Evolutionary conservation across 2,797 vertebrate species (phyloP).

Genomic region (Discoglossus pictus): DNA sequence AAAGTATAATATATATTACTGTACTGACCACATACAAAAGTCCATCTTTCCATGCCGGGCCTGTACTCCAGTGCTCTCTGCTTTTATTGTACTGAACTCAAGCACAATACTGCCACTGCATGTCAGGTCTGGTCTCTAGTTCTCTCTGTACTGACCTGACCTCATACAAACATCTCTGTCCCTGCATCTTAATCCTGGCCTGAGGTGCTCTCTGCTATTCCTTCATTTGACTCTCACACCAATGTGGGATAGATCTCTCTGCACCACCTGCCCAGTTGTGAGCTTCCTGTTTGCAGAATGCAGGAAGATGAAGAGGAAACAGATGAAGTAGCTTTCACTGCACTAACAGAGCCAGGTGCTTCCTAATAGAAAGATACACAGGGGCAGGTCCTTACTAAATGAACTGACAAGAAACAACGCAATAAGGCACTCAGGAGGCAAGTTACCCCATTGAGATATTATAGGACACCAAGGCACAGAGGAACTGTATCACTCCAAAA

Average conservation of each 20-base stretch:
- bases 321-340: conserved; percentile 48
- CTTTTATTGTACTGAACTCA: not conserved
- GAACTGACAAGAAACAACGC: too few relatives aligned
- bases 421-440: too few relatives aligned
- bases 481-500: too few relatives aligned
- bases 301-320: conserved; percentile 43
- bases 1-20: too few relatives aligned
- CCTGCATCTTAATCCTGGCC: not conserved
- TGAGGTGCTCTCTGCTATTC: conserved; percentile 19
- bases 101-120: not conserved
- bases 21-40: too few relatives aligned
- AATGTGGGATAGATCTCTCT: conserved; percentile 7
- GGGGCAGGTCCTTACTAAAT: not conserved
- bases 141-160: not conserved
- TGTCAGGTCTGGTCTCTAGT: not conserved
- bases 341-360: conserved; percentile 38
- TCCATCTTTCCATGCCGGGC: too few relatives aligned
- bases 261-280: conserved; percentile 38
- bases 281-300: conserved; percentile 35
- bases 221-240: not conserved
- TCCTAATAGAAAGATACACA: conserved; percentile 33
- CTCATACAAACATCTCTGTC: not conserved
- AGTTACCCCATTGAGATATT: too few relatives aligned
- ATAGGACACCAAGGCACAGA: too few relatives aligned
- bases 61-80: too few relatives aligned